Conservation (phyloP, 2,797 vertebrate genomes). For the Champsocephalus esox region DNA sequence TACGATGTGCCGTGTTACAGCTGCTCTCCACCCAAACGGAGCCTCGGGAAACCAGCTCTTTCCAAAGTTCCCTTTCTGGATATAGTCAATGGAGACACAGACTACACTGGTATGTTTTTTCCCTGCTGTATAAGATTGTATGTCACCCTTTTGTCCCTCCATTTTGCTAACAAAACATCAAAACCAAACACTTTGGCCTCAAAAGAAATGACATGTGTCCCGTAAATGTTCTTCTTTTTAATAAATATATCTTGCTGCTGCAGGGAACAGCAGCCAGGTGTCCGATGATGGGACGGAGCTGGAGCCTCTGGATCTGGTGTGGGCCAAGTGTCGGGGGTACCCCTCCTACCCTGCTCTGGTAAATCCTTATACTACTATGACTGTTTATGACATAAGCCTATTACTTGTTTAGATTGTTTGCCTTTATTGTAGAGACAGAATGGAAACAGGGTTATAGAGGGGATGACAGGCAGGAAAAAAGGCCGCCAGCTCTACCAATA, state of each 20-base stretch:
- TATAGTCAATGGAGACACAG: constrained; percentile 90
- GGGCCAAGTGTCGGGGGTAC: constrained; percentile 98
- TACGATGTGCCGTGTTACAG: constrained; percentile 67
- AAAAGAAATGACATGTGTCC: background rate
- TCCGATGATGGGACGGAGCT: constrained; percentile 89
- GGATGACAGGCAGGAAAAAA: too few relatives aligned
- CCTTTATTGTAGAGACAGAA: too few relatives aligned
- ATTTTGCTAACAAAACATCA: background rate
- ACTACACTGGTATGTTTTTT: constrained; percentile 87
- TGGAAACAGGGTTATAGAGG: too few relatives aligned
- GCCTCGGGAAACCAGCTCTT: constrained; percentile 94
- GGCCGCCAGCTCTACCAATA: too few relatives aligned
- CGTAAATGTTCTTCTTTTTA: background rate
- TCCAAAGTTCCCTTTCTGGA: constrained; percentile 92
- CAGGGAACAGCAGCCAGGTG: constrained; percentile 87
- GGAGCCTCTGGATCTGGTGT: constrained; percentile 95
- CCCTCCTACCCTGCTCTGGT: constrained; percentile 99
- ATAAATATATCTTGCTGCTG: background rate
- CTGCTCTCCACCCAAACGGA: constrained; percentile 89
- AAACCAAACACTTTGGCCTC: background rate
- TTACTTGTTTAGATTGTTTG: too few relatives aligned
- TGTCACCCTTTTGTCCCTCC: background rate
- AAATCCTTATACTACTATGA: constrained; percentile 56
- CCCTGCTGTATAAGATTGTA: background rate
- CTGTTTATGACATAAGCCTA: too few relatives aligned